These are phyloP conservation scores for Heliconius eleuchia DNA, from an alignment of 1,140 invertebrate species.

Conservation along the genomic window DNA sequence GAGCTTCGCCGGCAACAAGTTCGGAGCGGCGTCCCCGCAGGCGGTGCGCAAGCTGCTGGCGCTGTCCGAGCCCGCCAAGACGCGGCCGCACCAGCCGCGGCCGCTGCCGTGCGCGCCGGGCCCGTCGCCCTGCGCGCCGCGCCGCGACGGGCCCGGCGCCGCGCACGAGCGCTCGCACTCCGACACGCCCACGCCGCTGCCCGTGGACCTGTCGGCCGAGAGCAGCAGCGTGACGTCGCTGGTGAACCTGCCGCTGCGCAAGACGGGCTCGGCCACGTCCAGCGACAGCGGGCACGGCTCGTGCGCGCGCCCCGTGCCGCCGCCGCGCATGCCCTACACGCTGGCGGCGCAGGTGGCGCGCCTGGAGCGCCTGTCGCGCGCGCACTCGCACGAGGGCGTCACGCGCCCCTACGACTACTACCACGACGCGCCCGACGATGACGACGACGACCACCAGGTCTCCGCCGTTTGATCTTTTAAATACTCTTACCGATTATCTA, in stretches of 20 bases:
- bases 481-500: constrained; percentile 74
- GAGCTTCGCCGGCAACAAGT: constrained; percentile 84
- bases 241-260: constrained; percentile 92
- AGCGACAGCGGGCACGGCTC: constrained; percentile 93
- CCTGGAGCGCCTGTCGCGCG: constrained; percentile 88
- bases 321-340: constrained; percentile 86
- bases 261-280: constrained; percentile 93
- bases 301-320: constrained; percentile 81
- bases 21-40: constrained; percentile 96
- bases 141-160: constrained; percentile 84
- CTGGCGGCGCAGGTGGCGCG: constrained; percentile 90
- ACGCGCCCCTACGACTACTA: constrained; percentile 86
- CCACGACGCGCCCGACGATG: constrained; percentile 87
- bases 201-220: constrained; percentile 95
- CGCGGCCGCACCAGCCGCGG: constrained; percentile 91
- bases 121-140: constrained; percentile 85
- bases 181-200: constrained; percentile 92
- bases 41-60: constrained; percentile 96
- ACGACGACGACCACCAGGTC: constrained; percentile 84
- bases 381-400: constrained; percentile 93
- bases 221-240: constrained; percentile 97
- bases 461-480: constrained; percentile 76
- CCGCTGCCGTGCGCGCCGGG: constrained; percentile 80
- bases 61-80: constrained; percentile 93
- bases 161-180: constrained; percentile 94